Base-by-base conservation (phyloP, 1,140 invertebrate genomes). In the Oncopodura yosiiana region DNA sequence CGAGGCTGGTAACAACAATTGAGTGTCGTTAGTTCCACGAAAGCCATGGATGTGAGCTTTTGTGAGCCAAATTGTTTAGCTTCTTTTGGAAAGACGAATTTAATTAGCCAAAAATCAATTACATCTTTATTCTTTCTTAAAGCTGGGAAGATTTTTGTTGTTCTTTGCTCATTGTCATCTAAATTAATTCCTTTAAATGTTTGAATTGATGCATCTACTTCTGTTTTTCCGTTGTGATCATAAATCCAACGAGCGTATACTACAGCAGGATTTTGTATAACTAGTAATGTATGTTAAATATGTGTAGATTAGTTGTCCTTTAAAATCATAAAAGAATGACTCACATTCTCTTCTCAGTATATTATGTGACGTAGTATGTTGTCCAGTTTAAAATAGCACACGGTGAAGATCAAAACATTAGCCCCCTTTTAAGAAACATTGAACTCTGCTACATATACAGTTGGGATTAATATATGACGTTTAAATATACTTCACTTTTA, bases 21-120 rank as follows among this genome's bases (percentile, higher is more conserved):
- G 32, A 0, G 59, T 26, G 34, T 61, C 59, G 16, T 61, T 61
- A 12, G 59, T 61, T 24, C 59, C 59, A 3, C 43, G 42, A 23
- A 61, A 61, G 19, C 59, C 59, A 5, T 6, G 34, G n/a, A 1
- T 9, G 12, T 12, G 36, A 12, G 14, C 27, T 30, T 12, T 49
- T n/a, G n/a, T n/a, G 34, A 1, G 30, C 36, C n/a, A 61, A 34
- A 61, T 16, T 53, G 34, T 12, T 49, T 43, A 1, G 44, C 36
- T 29, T 61, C 55, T n/a, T 36, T 46, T 1, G 56, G 43, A 36
- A 53, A 57, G 6, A 58, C 59, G 11, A 29, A 11, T 16, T 48
- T 43, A 1, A 24, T 29, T 19, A 61, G 32, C 44, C 44, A 61
- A 41, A 61, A 61, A 18, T 61, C 49, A 6, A 61, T 30, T 3